Evolutionary conservation across 2,797 vertebrate genomes (phyloP).

Genomic region (Acanthis flammea): DNA sequence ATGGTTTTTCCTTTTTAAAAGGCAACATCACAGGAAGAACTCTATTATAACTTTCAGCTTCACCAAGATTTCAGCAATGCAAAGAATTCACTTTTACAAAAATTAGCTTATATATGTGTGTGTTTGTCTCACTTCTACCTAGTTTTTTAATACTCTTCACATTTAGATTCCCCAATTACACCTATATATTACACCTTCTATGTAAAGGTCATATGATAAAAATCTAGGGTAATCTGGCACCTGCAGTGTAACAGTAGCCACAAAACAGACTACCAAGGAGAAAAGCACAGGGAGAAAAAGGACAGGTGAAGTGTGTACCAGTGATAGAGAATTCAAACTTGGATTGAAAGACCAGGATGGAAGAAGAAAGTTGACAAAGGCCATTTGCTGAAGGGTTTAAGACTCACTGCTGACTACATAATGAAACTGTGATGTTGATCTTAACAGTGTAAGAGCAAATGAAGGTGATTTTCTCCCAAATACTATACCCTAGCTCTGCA

Average conservation of each 20-base stretch:
- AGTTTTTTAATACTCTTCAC: neutral
- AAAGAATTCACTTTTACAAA: neutral
- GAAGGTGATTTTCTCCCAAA: neutral
- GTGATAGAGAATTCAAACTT: neutral
- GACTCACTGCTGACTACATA: neutral
- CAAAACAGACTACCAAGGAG: neutral
- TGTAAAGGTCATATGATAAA: neutral
- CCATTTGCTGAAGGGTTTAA: neutral
- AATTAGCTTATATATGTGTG: neutral
- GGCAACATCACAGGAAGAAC: neutral
- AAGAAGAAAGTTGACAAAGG: neutral
- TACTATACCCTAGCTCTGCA: neutral
- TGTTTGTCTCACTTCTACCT: neutral
- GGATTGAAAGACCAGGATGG: neutral
- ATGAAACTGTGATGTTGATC: neutral
- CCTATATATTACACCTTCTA: neutral
- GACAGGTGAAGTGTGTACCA: neutral
- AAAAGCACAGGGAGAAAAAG: neutral
- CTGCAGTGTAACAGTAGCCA: neutral
- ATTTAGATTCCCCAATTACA: neutral
- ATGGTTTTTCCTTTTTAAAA: neutral
- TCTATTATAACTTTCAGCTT: neutral
- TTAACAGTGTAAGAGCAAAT: neutral
- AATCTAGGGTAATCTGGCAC: neutral
- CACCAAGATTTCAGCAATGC: neutral